phyloP scores from a whole-genome alignment of 2,113 vertebrate species.

The Collichthys lucidus region DNA sequence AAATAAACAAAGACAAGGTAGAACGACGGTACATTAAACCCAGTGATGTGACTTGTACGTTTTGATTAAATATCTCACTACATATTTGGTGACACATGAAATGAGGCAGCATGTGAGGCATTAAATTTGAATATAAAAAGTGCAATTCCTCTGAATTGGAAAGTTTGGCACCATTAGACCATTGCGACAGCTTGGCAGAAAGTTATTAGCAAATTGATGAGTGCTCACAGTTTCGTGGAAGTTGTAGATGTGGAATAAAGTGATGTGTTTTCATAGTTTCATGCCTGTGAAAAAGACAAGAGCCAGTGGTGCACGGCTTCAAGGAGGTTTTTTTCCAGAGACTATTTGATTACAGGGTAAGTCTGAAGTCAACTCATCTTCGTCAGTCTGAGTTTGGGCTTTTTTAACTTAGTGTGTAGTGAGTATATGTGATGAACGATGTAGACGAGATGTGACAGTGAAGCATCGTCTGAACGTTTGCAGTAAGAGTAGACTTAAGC shows the following conservation, averaged over 20 bases:
- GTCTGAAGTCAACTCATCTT: too few relatives aligned
- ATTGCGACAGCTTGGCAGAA: background rate
- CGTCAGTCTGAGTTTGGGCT: background rate
- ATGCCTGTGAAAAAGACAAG: background rate
- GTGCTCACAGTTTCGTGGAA: background rate
- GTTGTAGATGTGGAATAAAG: conserved; percentile 9
- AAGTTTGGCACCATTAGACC: background rate
- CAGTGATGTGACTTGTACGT: background rate
- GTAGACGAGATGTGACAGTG: background rate
- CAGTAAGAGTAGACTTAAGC: background rate
- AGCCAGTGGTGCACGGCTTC: too few relatives aligned
- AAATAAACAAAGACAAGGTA: conserved; percentile 27
- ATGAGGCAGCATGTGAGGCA: conserved; percentile 9
- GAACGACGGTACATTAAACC: conserved; percentile 14
- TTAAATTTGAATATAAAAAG: conserved; percentile 1
- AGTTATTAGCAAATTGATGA: background rate
- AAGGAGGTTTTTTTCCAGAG: too few relatives aligned
- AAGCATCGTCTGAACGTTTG: background rate
- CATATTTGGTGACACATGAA: conserved; percentile 11
- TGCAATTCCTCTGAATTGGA: conserved; percentile 7
- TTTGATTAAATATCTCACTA: conserved; percentile 8
- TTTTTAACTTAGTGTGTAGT: background rate
- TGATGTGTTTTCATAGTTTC: background rate
- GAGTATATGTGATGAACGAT: background rate
- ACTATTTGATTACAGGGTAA: too few relatives aligned